Percentiles rank a stretch among this genome's conserved stretches.
Evolutionary conservation across 2,797 vertebrate species (phyloP).

Genomic region (Pseudomugil gertrudae): DNA sequence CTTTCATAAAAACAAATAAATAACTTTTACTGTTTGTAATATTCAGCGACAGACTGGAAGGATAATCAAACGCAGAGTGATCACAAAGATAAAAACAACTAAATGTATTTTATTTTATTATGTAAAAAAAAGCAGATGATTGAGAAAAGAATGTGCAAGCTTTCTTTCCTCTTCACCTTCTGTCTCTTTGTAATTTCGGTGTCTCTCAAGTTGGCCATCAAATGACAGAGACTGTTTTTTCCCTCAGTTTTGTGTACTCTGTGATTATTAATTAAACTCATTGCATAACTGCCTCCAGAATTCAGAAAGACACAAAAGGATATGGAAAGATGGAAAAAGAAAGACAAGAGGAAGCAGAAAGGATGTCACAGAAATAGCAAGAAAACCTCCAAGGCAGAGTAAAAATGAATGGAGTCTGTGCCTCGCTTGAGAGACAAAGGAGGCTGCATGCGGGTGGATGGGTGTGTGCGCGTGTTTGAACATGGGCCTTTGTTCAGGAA

Average conservation of each 20-base stretch:
- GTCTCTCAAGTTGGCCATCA: conserved; percentile 86
- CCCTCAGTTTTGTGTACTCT: conserved; percentile 80
- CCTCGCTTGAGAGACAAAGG: conserved; percentile 38
- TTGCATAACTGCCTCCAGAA: conserved; percentile 79
- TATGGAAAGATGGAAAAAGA: conserved; percentile 60
- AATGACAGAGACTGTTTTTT: conserved; percentile 79
- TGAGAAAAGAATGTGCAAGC: conserved; percentile 71
- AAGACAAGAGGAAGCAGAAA: conserved; percentile 40
- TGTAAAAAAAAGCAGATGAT: conserved; percentile 63
- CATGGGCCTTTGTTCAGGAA: conserved; percentile 58
- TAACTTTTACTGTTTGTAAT: conserved; percentile 20
- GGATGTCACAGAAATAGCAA: conserved; percentile 71
- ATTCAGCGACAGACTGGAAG: conserved; percentile 11
- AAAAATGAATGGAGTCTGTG: conserved; percentile 54
- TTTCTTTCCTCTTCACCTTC: conserved; percentile 71
- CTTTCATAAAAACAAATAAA: conserved; percentile 33
- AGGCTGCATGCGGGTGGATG: conserved; percentile 14
- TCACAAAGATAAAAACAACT: conserved; percentile 36
- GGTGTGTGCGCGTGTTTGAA: conserved; percentile 11
- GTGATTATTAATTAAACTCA: conserved; percentile 86
- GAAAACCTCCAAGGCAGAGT: conserved; percentile 59
- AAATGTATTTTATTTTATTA: conserved; percentile 40
- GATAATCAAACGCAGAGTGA: conserved; percentile 13
- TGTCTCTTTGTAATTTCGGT: conserved; percentile 86
- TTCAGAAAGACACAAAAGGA: conserved; percentile 79